Conservation (phyloP, 2,888 invertebrate genomes). For the Gisinianus flammeolus region DNA sequence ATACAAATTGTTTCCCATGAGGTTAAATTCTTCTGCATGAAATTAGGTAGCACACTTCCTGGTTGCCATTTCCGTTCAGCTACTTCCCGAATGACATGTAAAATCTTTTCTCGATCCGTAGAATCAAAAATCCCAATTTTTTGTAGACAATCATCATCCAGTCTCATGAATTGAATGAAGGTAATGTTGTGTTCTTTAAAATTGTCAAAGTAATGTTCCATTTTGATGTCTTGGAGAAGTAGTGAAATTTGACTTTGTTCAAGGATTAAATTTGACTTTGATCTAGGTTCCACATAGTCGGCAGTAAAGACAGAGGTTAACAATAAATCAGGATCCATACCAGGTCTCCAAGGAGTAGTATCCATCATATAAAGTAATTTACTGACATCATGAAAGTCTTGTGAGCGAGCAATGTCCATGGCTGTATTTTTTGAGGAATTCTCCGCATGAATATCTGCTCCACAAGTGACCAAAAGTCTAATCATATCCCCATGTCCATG, state of each 20-base stretch:
- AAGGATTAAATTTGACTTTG: not conserved
- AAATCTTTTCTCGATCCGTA: conserved; percentile 16
- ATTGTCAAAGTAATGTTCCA: not conserved
- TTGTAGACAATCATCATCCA: conserved; percentile 26
- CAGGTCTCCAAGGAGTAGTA: conserved; percentile 27
- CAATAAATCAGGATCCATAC: conserved; percentile 28
- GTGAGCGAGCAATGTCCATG: not conserved
- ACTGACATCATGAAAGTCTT: not conserved
- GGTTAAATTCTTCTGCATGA: conserved; percentile 7
- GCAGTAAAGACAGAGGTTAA: not conserved
- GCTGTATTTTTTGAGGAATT: not conserved
- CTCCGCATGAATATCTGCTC: conserved; percentile 23
- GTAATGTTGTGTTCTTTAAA: conserved; percentile 14
- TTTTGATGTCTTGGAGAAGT: not conserved
- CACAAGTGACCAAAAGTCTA: conserved; percentile 13
- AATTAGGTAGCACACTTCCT: conserved; percentile 13
- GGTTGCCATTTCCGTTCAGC: conserved; percentile 21
- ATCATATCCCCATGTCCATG: conserved; percentile 7
- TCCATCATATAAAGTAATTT: conserved; percentile 13
- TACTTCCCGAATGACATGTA: not conserved
- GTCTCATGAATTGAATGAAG: conserved; percentile 27
- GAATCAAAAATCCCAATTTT: conserved; percentile 24
- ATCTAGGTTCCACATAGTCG: not conserved
- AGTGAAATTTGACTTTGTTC: conserved; percentile 18
- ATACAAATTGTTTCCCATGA: conserved; percentile 23